phyloP scores from a whole-genome alignment of 2,888 invertebrate genomes.

The Masnerella sp. region DNA sequence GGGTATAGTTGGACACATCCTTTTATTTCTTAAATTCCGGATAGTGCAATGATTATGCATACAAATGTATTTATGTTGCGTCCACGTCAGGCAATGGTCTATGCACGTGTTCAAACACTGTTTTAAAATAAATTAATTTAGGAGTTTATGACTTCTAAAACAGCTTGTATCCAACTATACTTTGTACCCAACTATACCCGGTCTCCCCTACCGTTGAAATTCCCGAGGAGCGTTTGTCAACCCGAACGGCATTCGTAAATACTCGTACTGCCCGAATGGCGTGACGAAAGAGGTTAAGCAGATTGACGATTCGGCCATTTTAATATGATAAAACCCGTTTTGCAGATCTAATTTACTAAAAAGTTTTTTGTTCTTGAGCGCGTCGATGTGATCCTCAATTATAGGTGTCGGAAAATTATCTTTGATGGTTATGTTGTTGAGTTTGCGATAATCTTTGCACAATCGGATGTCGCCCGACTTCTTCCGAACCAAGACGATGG shows the following conservation, averaged over 20 bases:
- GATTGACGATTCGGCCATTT: slow-evolving; percentile 63
- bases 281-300: slow-evolving; percentile 58
- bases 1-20: too few relatives aligned
- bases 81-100: too few relatives aligned
- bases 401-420: slow-evolving; percentile 63
- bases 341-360: slow-evolving; percentile 68
- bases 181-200: too few relatives aligned
- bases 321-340: slow-evolving; percentile 67
- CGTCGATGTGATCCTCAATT: slow-evolving; percentile 66
- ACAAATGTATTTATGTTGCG: too few relatives aligned
- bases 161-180: too few relatives aligned
- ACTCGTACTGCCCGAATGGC: slow-evolving; percentile 58
- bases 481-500: slow-evolving; percentile 63
- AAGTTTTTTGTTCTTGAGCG: slow-evolving; percentile 62
- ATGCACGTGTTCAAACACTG: too few relatives aligned
- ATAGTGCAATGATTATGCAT: too few relatives aligned
- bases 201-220: slow-evolving; percentile 20
- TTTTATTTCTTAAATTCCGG: too few relatives aligned
- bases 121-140: too few relatives aligned
- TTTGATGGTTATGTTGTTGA: slow-evolving; percentile 65
- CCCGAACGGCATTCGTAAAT: slow-evolving; percentile 21
- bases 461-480: slow-evolving; percentile 62
- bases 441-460: slow-evolving; percentile 65
- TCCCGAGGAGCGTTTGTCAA: slow-evolving; percentile 24
- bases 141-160: too few relatives aligned